Conservation (phyloP, 2,113 vertebrate genomes). For the Thryonomys swinderianus region DNA sequence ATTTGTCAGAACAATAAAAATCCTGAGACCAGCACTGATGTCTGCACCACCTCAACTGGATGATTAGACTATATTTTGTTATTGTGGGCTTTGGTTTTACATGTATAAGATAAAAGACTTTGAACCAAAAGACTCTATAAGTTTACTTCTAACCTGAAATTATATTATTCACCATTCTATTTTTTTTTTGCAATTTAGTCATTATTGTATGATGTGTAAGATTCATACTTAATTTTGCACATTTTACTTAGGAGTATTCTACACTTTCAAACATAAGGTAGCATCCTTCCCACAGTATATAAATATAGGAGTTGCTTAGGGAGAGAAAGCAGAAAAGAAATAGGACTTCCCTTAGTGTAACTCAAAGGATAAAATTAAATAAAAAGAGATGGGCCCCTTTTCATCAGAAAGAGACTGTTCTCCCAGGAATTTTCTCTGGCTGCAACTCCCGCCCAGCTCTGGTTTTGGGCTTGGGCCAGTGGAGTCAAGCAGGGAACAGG, state of each 20-base stretch:
- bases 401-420: background rate
- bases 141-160: background rate
- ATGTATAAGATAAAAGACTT: background rate
- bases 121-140: background rate
- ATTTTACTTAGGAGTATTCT: background rate
- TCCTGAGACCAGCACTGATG: background rate
- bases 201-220: background rate
- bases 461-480: background rate
- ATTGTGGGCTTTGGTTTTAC: too few species aligned
- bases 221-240: background rate
- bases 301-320: background rate
- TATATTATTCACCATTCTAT: background rate
- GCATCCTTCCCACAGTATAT: background rate
- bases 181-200: background rate
- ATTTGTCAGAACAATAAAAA: background rate
- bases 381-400: background rate
- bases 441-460: background rate
- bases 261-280: background rate
- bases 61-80: background rate
- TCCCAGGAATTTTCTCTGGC: background rate
- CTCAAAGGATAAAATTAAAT: background rate
- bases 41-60: background rate
- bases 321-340: background rate
- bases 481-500: background rate
- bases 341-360: background rate